Percentiles rank a stretch among this genome's conserved stretches.
Conservation (phyloP, 2,888 invertebrate genomes). For the Alcis repandata region DNA sequence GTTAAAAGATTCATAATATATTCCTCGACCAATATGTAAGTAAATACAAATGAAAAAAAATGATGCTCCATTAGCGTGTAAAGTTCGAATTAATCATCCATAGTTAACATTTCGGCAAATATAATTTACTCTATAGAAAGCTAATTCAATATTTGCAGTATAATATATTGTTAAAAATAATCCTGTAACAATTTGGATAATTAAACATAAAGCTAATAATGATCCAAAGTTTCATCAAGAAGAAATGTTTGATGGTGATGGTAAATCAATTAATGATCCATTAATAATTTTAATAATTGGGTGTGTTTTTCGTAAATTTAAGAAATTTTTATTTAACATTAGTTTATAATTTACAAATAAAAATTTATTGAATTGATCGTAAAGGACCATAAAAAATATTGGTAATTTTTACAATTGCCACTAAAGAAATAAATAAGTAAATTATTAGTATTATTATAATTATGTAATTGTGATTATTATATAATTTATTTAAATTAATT, state of each 20-base stretch:
- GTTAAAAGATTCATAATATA: constrained; percentile 81
- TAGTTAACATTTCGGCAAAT: constrained; percentile 90
- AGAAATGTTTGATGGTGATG: constrained; percentile 88
- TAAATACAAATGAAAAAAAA: constrained; percentile 91
- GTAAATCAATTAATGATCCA: constrained; percentile 86
- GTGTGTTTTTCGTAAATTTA: constrained; percentile 75
- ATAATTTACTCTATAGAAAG: constrained; percentile 89
- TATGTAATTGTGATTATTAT: constrained; percentile 82
- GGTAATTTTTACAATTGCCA: constrained; percentile 87
- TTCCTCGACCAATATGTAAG: constrained; percentile 89
- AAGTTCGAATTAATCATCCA: constrained; percentile 88
- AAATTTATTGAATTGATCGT: constrained; percentile 63
- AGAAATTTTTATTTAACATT: constrained; percentile 75
- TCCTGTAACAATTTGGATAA: constrained; percentile 89
- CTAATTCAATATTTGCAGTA: constrained; percentile 87
- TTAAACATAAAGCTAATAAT: constrained; percentile 87
- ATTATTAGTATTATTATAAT: constrained; percentile 84
- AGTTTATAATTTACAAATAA: background rate
- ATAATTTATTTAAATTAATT: constrained; percentile 82
- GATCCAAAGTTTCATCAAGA: constrained; percentile 90
- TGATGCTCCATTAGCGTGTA: constrained; percentile 91
- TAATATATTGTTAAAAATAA: constrained; percentile 91
- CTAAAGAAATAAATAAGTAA: constrained; percentile 87
- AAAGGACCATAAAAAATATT: constrained; percentile 84
- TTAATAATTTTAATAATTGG: constrained; percentile 87